Conservation (phyloP, 2,113 vertebrate species). For the Tetrax tetrax region DNA sequence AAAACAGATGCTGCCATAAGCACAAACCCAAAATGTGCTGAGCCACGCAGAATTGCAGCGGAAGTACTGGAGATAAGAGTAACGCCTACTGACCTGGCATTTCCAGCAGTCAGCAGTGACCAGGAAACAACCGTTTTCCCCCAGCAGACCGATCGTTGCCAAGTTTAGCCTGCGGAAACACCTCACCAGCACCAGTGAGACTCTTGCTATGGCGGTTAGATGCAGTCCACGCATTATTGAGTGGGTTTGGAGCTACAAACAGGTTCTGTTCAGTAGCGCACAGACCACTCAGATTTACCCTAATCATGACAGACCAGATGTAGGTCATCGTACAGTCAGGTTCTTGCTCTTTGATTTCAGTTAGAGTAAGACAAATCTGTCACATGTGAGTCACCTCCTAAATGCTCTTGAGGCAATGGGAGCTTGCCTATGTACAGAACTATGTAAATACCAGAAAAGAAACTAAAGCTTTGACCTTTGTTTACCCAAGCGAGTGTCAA, state of each 20-base stretch:
- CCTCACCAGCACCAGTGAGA: neutral
- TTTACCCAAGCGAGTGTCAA: neutral
- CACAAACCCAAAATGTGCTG: neutral
- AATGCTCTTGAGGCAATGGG: neutral
- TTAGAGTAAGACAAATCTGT: conserved; percentile 10
- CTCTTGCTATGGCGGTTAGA: neutral
- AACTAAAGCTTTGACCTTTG: conserved; percentile 31
- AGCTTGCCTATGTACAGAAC: neutral
- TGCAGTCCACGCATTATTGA: neutral
- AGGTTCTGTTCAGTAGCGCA: neutral
- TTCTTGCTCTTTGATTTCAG: conserved; percentile 28
- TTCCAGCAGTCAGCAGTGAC: conserved; percentile 16
- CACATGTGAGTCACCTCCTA: neutral
- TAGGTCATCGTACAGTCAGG: neutral
- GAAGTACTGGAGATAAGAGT: conserved; percentile 20
- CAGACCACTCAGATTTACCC: neutral
- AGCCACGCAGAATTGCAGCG: neutral
- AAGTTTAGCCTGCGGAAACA: neutral
- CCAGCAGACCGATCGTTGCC: accelerated
- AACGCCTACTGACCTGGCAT: neutral
- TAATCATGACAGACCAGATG: neutral
- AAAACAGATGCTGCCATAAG: conserved; percentile 14
- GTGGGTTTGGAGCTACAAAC: neutral
- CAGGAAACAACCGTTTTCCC: neutral
- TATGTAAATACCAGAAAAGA: conserved; percentile 14